Evolutionary conservation across 2,113 vertebrate species (phyloP).

Genomic region (Argyrosomus japonicus): DNA sequence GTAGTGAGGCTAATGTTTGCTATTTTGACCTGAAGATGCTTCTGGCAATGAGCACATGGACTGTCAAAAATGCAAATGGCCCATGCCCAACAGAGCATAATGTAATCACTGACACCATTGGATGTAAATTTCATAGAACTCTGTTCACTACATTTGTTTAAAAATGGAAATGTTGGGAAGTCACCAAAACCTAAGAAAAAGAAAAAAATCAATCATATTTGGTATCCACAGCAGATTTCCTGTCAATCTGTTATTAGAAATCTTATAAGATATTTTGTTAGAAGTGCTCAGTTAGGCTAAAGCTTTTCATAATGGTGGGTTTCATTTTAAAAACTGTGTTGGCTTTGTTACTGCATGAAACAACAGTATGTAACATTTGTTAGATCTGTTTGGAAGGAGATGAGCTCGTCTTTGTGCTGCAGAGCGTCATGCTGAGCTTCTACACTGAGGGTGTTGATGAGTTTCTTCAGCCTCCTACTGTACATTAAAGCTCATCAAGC

Average conservation of each 20-base stretch:
- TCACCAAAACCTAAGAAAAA: not conserved
- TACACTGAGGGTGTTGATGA: slow-evolving; percentile 34
- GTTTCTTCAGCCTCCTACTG: slow-evolving; percentile 24
- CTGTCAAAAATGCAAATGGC: no score
- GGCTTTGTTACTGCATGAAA: not conserved
- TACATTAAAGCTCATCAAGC: not conserved
- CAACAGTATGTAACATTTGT: slow-evolving; percentile 1
- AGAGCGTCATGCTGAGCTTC: slow-evolving; percentile 11
- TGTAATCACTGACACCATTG: not conserved
- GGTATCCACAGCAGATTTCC: not conserved
- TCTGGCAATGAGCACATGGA: no score
- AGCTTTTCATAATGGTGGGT: not conserved
- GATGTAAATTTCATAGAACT: no score
- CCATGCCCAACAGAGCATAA: no score
- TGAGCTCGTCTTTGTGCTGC: not conserved
- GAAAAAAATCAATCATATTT: no score
- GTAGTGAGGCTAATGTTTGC: no score
- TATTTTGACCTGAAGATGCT: no score
- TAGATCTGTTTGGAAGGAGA: slow-evolving; percentile 16
- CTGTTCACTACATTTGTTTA: no score
- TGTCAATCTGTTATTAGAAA: not conserved
- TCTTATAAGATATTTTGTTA: not conserved
- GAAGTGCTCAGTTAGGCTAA: not conserved
- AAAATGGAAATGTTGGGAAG: not conserved
- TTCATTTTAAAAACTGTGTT: not conserved